Evolutionary conservation across 2,113 vertebrate species (phyloP).

Genomic region (Mobula birostris): DNA sequence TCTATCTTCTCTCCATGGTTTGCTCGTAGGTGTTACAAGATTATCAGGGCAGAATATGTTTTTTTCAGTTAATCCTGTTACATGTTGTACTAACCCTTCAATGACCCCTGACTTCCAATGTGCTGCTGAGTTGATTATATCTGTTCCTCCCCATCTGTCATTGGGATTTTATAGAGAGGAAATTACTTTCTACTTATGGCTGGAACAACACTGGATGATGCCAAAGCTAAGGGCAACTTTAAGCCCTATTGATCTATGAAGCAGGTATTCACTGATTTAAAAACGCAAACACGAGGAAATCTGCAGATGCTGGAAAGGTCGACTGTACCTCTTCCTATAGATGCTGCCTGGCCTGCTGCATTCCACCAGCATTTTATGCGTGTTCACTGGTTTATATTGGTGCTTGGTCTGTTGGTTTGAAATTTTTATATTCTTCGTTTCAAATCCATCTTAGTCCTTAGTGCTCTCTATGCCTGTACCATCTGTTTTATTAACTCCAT

Average conservation of each 20-base stretch:
- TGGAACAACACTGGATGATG: neutral
- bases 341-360: no score
- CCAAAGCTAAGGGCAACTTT: neutral
- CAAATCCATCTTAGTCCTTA: no score
- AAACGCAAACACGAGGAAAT: no score
- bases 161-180: neutral
- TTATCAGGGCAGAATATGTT: neutral
- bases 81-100: neutral
- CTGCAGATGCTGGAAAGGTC: no score
- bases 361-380: no score
- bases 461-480: no score
- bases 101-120: neutral
- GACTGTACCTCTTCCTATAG: no score
- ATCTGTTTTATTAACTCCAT: no score
- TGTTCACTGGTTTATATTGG: no score
- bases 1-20: neutral
- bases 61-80: constrained; percentile 8
- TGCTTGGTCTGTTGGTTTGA: no score
- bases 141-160: neutral
- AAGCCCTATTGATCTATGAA: neutral
- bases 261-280: no score
- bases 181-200: neutral
- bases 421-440: no score
- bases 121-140: neutral
- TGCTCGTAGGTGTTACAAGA: neutral